Percentiles rank a stretch among this genome's conserved stretches.
phyloP scores from a whole-genome alignment of 2,888 invertebrate species.

The Callyntrura sp. region DNA sequence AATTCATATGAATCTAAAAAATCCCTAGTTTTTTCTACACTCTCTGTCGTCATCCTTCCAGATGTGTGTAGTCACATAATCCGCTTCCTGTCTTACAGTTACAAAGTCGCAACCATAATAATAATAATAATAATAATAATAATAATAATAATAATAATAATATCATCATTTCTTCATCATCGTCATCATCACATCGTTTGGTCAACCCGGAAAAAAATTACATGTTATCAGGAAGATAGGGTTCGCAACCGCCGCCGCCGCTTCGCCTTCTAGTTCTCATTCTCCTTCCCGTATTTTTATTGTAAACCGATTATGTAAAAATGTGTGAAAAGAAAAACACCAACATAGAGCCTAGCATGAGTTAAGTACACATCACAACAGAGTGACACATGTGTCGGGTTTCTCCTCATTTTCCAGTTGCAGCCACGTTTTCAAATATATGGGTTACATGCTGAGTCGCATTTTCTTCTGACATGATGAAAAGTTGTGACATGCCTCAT shows the following conservation, averaged over 20 bases:
- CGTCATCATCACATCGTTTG: conserved; percentile 15
- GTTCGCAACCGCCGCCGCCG: too few relatives aligned
- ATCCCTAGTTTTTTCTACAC: neutral
- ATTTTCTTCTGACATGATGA: conserved; percentile 73
- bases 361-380: neutral
- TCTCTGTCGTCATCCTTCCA: conserved; percentile 17
- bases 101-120: neutral
- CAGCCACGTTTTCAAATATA: conserved; percentile 41
- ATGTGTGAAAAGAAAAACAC: conserved; percentile 44
- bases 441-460: conserved; percentile 46
- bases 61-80: conserved; percentile 21
- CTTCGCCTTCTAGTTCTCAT: conserved; percentile 10
- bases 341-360: neutral
- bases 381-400: conserved; percentile 5
- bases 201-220: conserved; percentile 7
- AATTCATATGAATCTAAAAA: conserved; percentile 62
- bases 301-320: conserved; percentile 54
- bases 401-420: conserved; percentile 37
- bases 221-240: neutral
- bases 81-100: neutral
- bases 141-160: conserved; percentile 3
- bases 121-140: neutral
- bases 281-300: conserved; percentile 24
- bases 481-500: conserved; percentile 76
- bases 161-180: conserved; percentile 1